Evolutionary conservation across 2,113 vertebrate species (phyloP).

Genomic region (Mastomys coucha): DNA sequence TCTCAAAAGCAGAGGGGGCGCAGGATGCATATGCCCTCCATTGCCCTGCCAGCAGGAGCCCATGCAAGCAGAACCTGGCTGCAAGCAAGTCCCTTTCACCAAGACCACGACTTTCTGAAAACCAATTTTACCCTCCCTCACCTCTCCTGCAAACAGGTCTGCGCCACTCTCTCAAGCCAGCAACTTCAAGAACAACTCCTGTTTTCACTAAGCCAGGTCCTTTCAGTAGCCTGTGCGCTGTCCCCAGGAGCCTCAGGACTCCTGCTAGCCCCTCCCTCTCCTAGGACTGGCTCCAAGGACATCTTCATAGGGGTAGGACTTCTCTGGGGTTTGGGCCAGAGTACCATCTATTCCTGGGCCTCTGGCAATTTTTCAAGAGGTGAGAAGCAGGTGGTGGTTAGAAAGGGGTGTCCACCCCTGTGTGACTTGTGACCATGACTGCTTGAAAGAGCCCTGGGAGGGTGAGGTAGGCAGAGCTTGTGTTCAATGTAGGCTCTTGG

Average conservation of each 20-base stretch:
- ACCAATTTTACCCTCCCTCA: accelerated
- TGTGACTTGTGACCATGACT: not conserved
- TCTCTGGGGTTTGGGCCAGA: not conserved
- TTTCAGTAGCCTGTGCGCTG: not conserved
- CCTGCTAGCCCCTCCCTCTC: not conserved
- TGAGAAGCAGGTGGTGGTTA: not conserved
- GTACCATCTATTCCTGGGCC: not conserved
- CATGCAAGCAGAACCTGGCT: conserved; percentile 77
- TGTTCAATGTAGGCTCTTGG: not conserved
- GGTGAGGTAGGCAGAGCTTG: not conserved
- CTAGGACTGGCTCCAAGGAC: not conserved
- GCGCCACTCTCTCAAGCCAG: accelerated
- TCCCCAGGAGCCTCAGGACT: too few species aligned
- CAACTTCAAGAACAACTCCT: not conserved
- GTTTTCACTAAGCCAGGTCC: not conserved
- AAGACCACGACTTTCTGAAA: conserved; percentile 85
- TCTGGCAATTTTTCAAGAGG: not conserved
- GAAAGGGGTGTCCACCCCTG: not conserved
- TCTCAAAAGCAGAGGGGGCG: conserved; percentile 76
- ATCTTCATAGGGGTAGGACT: not conserved
- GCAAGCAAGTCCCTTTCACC: conserved; percentile 74
- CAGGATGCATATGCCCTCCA: conserved; percentile 79
- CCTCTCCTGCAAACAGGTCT: not conserved
- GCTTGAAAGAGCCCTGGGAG: not conserved
- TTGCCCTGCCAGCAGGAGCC: conserved; percentile 84